Evolutionary conservation across 2,797 vertebrate species (phyloP).

Genomic region (Parauchenoglanis punctatus): DNA sequence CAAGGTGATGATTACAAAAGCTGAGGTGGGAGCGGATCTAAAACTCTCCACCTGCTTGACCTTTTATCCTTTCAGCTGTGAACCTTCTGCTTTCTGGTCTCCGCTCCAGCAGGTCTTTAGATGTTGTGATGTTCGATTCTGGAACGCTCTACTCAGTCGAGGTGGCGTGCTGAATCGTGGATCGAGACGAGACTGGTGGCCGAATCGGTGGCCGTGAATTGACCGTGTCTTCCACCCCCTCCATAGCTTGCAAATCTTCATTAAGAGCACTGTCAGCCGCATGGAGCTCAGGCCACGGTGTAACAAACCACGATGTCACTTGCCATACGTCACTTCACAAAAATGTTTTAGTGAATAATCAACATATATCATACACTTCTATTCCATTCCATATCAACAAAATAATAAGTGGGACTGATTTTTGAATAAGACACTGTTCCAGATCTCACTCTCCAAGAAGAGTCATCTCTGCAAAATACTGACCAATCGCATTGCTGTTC

Average conservation of each 20-base stretch:
- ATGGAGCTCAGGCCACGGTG: not conserved
- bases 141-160: not conserved
- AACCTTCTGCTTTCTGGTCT: not conserved
- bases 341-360: not conserved
- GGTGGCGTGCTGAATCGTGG: not conserved
- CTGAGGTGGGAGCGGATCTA: slow-evolving; percentile 1
- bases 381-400: not conserved
- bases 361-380: not conserved
- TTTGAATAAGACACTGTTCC: not conserved
- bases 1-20: slow-evolving; percentile 23
- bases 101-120: not conserved
- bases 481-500: not conserved
- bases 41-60: slow-evolving; percentile 12
- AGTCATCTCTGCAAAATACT: too few relatives aligned
- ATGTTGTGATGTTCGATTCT: slow-evolving; percentile 1
- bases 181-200: not conserved
- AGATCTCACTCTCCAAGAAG: not conserved
- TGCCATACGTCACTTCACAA: too few relatives aligned
- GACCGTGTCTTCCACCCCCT: not conserved
- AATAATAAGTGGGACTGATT: too few relatives aligned
- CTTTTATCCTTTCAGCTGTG: slow-evolving; percentile 24
- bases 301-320: not conserved
- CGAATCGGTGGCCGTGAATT: not conserved
- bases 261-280: not conserved
- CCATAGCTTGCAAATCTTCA: not conserved